Evolutionary conservation across 64 coral and sea anemone species (phyloP), one percentile per base, ranked within the genome.

Genomic region (Montipora foliosa): DNA sequence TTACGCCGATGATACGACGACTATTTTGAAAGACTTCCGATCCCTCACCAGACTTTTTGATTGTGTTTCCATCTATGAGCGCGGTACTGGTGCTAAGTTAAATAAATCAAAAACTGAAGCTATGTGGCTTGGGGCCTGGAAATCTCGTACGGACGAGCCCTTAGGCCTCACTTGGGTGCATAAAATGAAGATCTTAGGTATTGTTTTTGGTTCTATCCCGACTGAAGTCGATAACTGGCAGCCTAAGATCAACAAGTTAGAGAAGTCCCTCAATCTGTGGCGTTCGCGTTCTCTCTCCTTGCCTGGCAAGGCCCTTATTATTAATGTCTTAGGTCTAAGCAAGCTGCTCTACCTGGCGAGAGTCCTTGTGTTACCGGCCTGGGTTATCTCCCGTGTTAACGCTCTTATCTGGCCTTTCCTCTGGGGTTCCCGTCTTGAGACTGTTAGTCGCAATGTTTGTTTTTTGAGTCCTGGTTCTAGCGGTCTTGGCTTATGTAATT

Each of bases 261-360:
- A 93, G 60, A 12, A 44, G 1, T 19, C 22, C 0, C 67, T 81
- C 13, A 69, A 94, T 45, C 17, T 17, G 3, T 89, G 92, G 92
- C 57, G 60, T 4, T 20, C 47, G 4, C 24, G 74, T 1, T 46
- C 74, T 13, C 58, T 93, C 0, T 85, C 74, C 0, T 6, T 87
- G 1, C 29, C 52, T 3, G 87, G 29, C 29, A 29, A 29, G 0
- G 29, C 29, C 29, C 29, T 29, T 1, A 29, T 29, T 29, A 29
- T 29, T 3, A 71, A 76, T 45, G 47, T 22, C 2, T 11, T 59
- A 77, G 67, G 52, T 2, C 3, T 24, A 0, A 49, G 25, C 44
- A 75, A 55, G 5, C 47, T 55, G 0, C 37, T 53, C 12, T 89
- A 52, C 37, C 49, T 89, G 1, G 17, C 71, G 24, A 55, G 7